Percentiles rank a stretch among this genome's conserved stretches.
phyloP scores from a whole-genome alignment of 2,888 invertebrate species.

The Gasteruption jaculator region DNA sequence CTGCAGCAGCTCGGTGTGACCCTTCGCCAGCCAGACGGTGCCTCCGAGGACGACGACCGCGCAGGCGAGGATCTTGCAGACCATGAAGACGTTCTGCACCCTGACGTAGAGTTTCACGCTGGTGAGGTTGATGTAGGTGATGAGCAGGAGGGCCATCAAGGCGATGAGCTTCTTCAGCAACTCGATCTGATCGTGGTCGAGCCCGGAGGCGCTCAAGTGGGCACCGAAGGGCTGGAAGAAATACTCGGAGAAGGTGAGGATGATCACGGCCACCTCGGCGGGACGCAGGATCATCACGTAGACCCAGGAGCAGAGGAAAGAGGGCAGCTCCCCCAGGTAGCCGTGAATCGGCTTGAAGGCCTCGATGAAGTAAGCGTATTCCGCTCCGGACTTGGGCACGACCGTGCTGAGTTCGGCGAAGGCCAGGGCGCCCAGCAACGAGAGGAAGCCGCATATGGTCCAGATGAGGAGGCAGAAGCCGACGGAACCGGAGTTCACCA shows the following conservation, averaged over 20 bases:
- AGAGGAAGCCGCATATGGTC: constrained; percentile 73
- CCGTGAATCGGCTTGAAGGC: constrained; percentile 65
- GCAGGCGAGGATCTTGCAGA: constrained; percentile 75
- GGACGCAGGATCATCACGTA: constrained; percentile 71
- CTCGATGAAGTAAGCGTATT: constrained; percentile 75
- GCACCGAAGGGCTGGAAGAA: constrained; percentile 63
- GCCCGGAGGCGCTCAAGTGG: constrained; percentile 42
- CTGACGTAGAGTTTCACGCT: constrained; percentile 77
- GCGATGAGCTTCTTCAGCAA: constrained; percentile 61
- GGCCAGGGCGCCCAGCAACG: constrained; percentile 73
- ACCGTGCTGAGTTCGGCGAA: constrained; percentile 80
- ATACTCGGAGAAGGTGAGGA: constrained; percentile 74
- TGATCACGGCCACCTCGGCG: constrained; percentile 73
- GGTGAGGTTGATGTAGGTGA: constrained; percentile 72
- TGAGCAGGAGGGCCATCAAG: constrained; percentile 62
- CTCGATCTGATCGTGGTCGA: constrained; percentile 48
- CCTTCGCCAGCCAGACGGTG: constrained; percentile 62
- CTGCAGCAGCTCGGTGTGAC: constrained; percentile 61
- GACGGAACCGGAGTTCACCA: constrained; percentile 73
- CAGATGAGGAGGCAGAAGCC: constrained; percentile 76
- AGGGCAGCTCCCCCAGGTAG: constrained; percentile 69
- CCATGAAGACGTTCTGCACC: constrained; percentile 76
- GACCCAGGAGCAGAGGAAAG: constrained; percentile 75
- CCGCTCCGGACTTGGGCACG: constrained; percentile 74
- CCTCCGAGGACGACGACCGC: constrained; percentile 74